A percentile compares a stretch with the other conserved stretches of the same genome.
phyloP scores from a whole-genome alignment of 2,888 invertebrate species.

The Pantelozetes paolii region DNA sequence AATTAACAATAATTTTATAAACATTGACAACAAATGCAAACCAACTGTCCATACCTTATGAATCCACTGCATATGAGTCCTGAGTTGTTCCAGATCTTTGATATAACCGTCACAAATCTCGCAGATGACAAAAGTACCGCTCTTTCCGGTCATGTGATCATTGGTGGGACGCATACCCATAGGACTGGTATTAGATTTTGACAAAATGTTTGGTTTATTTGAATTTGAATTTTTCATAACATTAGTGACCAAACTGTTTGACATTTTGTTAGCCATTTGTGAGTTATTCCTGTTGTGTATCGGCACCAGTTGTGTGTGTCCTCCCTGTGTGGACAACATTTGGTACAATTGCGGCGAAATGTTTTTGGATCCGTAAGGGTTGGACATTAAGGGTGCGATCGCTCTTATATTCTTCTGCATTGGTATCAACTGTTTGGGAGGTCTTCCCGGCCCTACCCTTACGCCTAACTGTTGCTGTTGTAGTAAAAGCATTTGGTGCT shows the following conservation, averaged over 20 bases:
- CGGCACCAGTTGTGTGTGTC: constrained; percentile 36
- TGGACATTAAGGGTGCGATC: background rate
- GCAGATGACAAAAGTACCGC: constrained; percentile 78
- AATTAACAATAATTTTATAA: background rate
- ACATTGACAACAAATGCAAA: constrained; percentile 42
- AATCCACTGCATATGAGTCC: constrained; percentile 97
- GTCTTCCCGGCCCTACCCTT: constrained; percentile 39
- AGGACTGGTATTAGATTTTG: constrained; percentile 21
- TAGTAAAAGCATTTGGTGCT: constrained; percentile 43
- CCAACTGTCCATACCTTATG: constrained; percentile 62
- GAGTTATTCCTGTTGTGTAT: constrained; percentile 39
- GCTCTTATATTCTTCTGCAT: background rate
- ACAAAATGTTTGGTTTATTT: constrained; percentile 39
- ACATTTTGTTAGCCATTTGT: constrained; percentile 24
- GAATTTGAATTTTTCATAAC: constrained; percentile 21
- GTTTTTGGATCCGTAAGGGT: constrained; percentile 23
- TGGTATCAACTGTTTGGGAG: constrained; percentile 17
- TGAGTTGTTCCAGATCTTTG: constrained; percentile 84
- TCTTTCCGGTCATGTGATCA: constrained; percentile 49
- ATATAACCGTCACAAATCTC: constrained; percentile 97
- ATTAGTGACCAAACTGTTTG: background rate
- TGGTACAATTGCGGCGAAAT: constrained; percentile 42
- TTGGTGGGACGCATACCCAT: background rate
- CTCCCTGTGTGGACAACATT: constrained; percentile 41
- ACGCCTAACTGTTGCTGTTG: constrained; percentile 42